These are phyloP conservation scores for Danio aesculapii DNA, from an alignment of 2,797 vertebrate species.

Conservation along the genomic window DNA sequence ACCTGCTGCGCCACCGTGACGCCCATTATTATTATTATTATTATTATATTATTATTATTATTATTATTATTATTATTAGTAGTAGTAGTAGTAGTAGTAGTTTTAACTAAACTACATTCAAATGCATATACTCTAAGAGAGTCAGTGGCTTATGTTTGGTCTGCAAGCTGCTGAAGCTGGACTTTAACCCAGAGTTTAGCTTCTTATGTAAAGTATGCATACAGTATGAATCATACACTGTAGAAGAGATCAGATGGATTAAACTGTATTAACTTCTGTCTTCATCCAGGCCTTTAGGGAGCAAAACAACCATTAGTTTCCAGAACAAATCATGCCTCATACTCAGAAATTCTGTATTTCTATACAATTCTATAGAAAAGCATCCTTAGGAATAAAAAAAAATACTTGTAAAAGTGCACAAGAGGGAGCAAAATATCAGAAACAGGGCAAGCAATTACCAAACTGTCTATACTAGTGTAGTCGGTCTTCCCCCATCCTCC, in stretches of 20 bases:
- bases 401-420: conserved; percentile 46
- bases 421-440: conserved; percentile 53
- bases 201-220: conserved; percentile 19
- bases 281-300: not conserved
- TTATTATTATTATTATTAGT: no score
- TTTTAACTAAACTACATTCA: not conserved
- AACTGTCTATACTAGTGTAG: conserved; percentile 43
- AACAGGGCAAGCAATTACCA: conserved; percentile 58
- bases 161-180: not conserved
- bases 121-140: not conserved
- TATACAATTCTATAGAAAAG: not conserved
- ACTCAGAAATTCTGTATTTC: not conserved
- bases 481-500: conserved; percentile 21
- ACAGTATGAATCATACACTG: no score
- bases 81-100: no score
- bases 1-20: no score
- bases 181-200: conserved; percentile 24
- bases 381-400: not conserved
- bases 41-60: no score
- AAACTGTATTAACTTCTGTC: not conserved
- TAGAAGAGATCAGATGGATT: conserved; percentile 16
- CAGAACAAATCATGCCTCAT: not conserved
- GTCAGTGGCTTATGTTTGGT: not conserved
- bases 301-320: conserved; percentile 1
- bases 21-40: no score